phyloP scores from a whole-genome alignment of 2,888 invertebrate genomes.

The Pasiphila rectangulata region DNA sequence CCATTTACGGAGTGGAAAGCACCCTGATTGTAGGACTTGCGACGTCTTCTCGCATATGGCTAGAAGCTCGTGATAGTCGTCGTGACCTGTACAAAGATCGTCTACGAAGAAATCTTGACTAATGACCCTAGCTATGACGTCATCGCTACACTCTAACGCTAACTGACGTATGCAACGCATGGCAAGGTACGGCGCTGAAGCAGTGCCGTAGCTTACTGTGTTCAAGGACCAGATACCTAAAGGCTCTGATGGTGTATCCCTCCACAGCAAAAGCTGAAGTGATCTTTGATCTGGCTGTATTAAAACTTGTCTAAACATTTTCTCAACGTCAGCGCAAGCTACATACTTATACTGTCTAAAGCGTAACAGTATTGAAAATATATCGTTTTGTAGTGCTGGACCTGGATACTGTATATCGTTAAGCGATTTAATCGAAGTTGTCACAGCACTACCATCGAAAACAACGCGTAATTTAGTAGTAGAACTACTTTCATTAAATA shows the following conservation, averaged over 20 bases:
- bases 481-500: conserved; percentile 5
- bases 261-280: background rate
- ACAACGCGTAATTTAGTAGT: conserved; percentile 20
- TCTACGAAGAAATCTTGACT: background rate
- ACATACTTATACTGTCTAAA: conserved; percentile 9
- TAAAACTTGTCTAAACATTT: background rate
- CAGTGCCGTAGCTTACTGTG: background rate
- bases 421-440: background rate
- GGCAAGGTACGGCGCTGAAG: background rate
- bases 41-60: background rate
- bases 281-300: background rate
- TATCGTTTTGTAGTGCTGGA: conserved; percentile 3
- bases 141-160: background rate
- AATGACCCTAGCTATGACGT: background rate
- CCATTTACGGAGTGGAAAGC: background rate
- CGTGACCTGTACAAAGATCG: background rate
- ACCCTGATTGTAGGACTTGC: background rate
- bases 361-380: background rate
- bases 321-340: background rate
- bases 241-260: background rate
- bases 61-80: background rate
- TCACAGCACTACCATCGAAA: conserved; percentile 10
- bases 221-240: background rate
- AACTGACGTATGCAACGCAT: background rate
- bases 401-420: conserved; percentile 6